These are phyloP conservation scores for Ailurus styani DNA, from an alignment of 2,113 vertebrate genomes.

Conservation along the genomic window DNA sequence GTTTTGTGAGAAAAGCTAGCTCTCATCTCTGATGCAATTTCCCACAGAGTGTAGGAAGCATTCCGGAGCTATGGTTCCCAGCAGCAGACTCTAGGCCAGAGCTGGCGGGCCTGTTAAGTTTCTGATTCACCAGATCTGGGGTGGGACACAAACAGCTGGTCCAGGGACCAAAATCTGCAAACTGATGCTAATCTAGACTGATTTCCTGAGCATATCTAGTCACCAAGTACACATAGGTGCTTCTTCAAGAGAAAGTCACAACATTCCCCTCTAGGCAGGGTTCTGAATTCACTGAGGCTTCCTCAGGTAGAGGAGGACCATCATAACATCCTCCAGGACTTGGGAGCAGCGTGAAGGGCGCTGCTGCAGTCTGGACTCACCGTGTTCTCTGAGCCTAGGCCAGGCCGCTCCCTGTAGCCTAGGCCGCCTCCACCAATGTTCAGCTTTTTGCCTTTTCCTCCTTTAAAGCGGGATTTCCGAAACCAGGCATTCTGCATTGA, in stretches of 20 bases:
- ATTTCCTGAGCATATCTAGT: neutral
- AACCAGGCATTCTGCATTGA: slow-evolving; percentile 94
- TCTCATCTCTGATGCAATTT: neutral
- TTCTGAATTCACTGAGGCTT: neutral
- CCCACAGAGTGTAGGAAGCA: neutral
- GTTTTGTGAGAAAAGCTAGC: neutral
- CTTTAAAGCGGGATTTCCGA: slow-evolving; percentile 97
- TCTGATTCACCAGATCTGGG: neutral
- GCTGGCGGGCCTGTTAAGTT: neutral
- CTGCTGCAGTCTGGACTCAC: slow-evolving; percentile 80
- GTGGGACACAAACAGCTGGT: neutral
- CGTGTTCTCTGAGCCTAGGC: slow-evolving; percentile 92
- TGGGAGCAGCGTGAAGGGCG: neutral
- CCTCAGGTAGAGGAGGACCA: neutral
- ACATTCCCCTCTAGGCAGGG: neutral
- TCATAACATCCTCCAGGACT: neutral
- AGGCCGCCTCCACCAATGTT: slow-evolving; percentile 97
- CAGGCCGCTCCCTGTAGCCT: slow-evolving; percentile 95
- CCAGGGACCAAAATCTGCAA: neutral
- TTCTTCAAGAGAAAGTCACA: neutral
- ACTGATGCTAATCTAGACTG: neutral
- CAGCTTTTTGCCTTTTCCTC: slow-evolving; percentile 95
- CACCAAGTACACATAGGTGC: neutral
- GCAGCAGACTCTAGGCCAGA: neutral
- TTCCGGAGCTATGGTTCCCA: neutral